These are phyloP conservation scores for Tapirus terrestris DNA, from an alignment of 2,113 vertebrate species.

Conservation along the genomic window DNA sequence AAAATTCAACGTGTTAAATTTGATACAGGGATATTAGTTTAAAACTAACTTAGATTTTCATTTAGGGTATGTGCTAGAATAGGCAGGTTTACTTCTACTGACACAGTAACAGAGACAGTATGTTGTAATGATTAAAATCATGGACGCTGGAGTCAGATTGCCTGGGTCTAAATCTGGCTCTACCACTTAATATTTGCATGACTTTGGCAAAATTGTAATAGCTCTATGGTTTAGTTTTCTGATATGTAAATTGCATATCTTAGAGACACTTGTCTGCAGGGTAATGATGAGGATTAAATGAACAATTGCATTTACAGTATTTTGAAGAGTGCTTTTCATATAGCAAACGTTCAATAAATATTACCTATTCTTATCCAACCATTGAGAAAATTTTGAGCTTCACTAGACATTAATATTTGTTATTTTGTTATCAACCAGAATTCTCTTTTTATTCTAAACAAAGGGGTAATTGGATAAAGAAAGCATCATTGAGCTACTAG, in stretches of 20 bases:
- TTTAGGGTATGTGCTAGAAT: neutral
- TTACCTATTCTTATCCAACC: neutral
- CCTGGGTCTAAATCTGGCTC: neutral
- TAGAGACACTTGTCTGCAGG: neutral
- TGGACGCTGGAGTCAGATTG: fast-evolving
- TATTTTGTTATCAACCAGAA: neutral
- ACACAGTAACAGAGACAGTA: neutral
- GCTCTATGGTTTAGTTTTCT: neutral
- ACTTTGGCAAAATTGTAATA: neutral
- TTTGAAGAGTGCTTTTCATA: neutral
- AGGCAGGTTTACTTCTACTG: neutral
- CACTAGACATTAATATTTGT: neutral
- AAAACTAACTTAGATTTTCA: neutral
- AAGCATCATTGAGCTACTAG: neutral
- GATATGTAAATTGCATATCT: neutral
- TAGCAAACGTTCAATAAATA: neutral
- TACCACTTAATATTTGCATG: neutral
- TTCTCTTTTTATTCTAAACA: neutral
- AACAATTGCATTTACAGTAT: neutral
- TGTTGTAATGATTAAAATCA: neutral
- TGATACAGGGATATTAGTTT: neutral
- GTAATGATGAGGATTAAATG: neutral
- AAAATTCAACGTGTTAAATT: neutral
- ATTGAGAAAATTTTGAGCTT: neutral
- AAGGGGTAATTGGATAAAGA: neutral